A percentile compares a stretch with the other conserved stretches of the same genome.
Conservation (phyloP, 1,140 invertebrate species). For the Maconellicoccus hirsutus region DNA sequence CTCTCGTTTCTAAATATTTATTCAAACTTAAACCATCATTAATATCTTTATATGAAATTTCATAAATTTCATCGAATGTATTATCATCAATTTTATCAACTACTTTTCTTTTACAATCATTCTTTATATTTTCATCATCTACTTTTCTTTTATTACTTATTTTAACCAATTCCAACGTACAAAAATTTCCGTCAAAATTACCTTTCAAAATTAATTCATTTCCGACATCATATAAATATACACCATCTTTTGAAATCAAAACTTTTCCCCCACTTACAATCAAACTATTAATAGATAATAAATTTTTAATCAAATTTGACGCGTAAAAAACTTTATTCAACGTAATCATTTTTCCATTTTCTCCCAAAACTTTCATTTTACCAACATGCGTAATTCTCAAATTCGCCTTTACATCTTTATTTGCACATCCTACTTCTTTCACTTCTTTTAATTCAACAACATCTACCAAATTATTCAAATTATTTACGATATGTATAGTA, state of each 20-base stretch:
- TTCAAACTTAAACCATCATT: not conserved
- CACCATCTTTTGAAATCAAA: not conserved
- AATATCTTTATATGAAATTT: not conserved
- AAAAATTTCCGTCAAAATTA: not conserved
- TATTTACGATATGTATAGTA: not conserved
- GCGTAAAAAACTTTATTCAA: not conserved
- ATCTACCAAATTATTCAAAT: not conserved
- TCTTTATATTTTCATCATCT: not conserved
- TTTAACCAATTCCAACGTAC: not conserved
- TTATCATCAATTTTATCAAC: not conserved
- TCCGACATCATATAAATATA: not conserved
- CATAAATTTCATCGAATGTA: not conserved
- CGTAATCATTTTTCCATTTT: not conserved
- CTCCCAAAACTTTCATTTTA: not conserved
- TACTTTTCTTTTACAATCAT: not conserved
- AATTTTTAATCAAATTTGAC: not conserved
- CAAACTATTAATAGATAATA: not conserved
- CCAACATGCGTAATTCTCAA: not conserved
- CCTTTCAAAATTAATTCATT: not conserved
- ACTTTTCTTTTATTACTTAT: not conserved
- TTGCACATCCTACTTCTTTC: not conserved
- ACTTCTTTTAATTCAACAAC: not conserved
- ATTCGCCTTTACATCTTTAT: not conserved
- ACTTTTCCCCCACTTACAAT: not conserved
- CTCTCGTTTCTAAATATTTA: not conserved